A percentile compares a stretch with the other conserved stretches of the same genome.
Conservation (phyloP, 2,113 vertebrate genomes). For the Scomber japonicus region DNA sequence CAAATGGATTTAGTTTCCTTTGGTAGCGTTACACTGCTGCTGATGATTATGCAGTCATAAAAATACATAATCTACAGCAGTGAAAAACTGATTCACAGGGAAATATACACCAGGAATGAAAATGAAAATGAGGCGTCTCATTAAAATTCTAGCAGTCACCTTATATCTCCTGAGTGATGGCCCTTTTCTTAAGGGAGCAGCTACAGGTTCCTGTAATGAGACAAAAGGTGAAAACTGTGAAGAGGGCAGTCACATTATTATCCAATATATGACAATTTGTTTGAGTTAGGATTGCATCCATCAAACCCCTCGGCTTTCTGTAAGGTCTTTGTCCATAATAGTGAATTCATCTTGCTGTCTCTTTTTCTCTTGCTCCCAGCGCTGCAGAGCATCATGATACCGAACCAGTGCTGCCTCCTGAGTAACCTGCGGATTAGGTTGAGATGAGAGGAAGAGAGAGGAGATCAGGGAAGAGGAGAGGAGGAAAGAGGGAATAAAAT, state of each 20-base stretch:
- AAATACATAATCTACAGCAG: not conserved
- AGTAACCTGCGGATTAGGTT: slow-evolving; percentile 79
- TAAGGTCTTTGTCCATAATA: slow-evolving; percentile 84
- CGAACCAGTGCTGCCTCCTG: slow-evolving; percentile 73
- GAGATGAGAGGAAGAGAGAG: not conserved
- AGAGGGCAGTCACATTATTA: not conserved
- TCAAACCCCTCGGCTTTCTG: slow-evolving; percentile 4
- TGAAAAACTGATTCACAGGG: not conserved
- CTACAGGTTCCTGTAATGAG: slow-evolving; percentile 51
- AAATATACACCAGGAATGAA: no score
- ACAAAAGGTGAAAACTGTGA: not conserved
- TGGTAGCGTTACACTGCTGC: no score
- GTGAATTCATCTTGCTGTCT: slow-evolving; percentile 87
- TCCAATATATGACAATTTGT: not conserved
- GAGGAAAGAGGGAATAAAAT: not conserved
- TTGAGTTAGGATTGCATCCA: slow-evolving; percentile 35
- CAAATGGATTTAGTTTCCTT: no score
- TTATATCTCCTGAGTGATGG: slow-evolving; percentile 70
- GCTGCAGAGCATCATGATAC: slow-evolving; percentile 81
- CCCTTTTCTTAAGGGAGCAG: slow-evolving; percentile 36
- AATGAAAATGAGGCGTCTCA: no score
- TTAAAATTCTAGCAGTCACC: slow-evolving; percentile 48
- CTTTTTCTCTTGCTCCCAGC: slow-evolving; percentile 84
- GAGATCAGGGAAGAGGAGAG: not conserved
- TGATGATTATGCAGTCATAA: no score